phyloP scores from a whole-genome alignment of 2,797 vertebrate genomes.

The Graptemys geographica region DNA sequence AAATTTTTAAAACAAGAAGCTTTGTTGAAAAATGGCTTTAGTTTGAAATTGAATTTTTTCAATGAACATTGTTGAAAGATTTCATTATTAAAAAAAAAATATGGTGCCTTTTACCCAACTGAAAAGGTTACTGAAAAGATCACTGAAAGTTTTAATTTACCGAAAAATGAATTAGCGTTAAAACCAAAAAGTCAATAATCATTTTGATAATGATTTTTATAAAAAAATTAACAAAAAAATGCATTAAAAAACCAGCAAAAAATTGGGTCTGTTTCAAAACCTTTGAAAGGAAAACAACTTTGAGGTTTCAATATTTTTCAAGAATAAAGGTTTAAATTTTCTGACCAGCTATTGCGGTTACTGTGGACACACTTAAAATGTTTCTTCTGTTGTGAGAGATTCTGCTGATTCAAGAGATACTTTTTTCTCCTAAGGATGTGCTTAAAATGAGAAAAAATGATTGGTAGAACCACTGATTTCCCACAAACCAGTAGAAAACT shows the following conservation, averaged over 20 bases:
- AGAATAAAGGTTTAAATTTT: not conserved
- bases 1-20: not conserved
- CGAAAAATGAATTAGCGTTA: not conserved
- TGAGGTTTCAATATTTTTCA: not conserved
- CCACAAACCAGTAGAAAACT: not conserved
- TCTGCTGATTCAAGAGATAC: not conserved
- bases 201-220: not conserved
- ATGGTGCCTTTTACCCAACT: not conserved
- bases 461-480: not conserved
- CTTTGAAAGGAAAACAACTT: not conserved
- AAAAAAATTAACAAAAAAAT: not conserved
- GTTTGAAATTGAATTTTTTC: not conserved
- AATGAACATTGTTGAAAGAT: not conserved
- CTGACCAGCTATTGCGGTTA: no score
- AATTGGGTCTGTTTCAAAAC: not conserved
- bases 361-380: not conserved
- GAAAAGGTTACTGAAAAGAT: not conserved
- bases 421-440: not conserved
- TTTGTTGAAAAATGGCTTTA: constrained; percentile 10
- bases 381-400: not conserved
- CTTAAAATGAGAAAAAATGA: not conserved
- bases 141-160: not conserved
- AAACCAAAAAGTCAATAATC: not conserved
- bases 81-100: not conserved
- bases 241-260: not conserved